Conservation (phyloP, 2,888 invertebrate genomes). For the Serripes groenlandicus region DNA sequence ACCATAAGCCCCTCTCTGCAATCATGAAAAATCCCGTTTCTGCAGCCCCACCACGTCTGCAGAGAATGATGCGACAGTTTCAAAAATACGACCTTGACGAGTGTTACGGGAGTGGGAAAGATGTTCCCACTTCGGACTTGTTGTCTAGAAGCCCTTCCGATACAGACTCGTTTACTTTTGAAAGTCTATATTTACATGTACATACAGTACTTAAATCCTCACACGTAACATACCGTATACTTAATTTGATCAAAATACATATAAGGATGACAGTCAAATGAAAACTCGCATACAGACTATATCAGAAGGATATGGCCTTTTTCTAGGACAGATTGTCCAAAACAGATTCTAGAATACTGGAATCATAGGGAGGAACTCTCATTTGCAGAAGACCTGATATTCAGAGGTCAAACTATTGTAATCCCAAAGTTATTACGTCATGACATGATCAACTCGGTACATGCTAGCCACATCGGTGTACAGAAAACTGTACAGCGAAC, state of each 20-base stretch:
- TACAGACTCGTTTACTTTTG: too few species aligned
- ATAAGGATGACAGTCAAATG: slow-evolving; percentile 20
- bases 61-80: too few species aligned
- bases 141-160: too few species aligned
- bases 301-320: slow-evolving; percentile 55
- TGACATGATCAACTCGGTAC: slow-evolving; percentile 55
- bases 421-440: slow-evolving; percentile 51
- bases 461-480: slow-evolving; percentile 64
- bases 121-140: too few species aligned
- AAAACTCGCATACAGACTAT: slow-evolving; percentile 26
- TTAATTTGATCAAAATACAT: slow-evolving; percentile 12
- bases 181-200: slow-evolving; percentile 40
- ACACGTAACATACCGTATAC: slow-evolving; percentile 14
- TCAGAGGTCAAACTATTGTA: slow-evolving; percentile 42
- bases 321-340: slow-evolving; percentile 17
- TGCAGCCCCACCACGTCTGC: too few species aligned
- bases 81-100: too few species aligned
- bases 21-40: too few species aligned
- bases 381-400: slow-evolving; percentile 27
- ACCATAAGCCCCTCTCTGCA: too few species aligned
- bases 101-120: too few species aligned
- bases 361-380: slow-evolving; percentile 51
- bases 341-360: slow-evolving; percentile 37
- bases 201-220: slow-evolving; percentile 16
- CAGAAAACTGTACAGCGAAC: slow-evolving; percentile 55